These are phyloP conservation scores for Colistium nudipinnis DNA, from an alignment of 2,113 vertebrate genomes.

Conservation along the genomic window DNA sequence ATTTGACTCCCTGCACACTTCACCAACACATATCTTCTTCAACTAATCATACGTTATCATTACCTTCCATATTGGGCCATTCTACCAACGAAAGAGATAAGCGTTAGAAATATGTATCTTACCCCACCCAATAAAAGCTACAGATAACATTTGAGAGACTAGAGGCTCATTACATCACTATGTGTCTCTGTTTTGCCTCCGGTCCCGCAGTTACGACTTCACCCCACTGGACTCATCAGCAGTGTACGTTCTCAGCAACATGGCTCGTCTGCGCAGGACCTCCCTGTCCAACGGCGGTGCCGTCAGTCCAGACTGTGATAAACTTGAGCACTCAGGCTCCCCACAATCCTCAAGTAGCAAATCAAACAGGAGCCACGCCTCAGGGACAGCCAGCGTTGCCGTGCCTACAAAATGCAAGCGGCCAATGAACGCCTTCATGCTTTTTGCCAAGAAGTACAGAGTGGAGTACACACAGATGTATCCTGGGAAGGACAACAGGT, in stretches of 20 bases:
- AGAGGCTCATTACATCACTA: not conserved
- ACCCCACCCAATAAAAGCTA: not conserved
- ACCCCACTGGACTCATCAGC: constrained; percentile 98
- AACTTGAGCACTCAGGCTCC: constrained; percentile 84
- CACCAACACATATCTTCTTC: too few relatives aligned
- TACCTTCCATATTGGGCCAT: too few relatives aligned
- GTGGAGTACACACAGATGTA: constrained; percentile 99
- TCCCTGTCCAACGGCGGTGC: constrained; percentile 90
- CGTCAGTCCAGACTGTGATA: constrained; percentile 88
- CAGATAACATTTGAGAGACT: not conserved
- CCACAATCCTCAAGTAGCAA: constrained; percentile 87
- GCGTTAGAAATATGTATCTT: too few relatives aligned
- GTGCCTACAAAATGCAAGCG: constrained; percentile 98
- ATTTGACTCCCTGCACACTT: too few relatives aligned
- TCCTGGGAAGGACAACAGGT: constrained; percentile 99
- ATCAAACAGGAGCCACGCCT: constrained; percentile 89
- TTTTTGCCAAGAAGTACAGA: constrained; percentile 99
- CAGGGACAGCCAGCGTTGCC: constrained; percentile 90
- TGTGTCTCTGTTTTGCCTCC: not conserved
- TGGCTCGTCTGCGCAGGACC: constrained; percentile 96
- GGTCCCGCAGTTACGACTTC: constrained; percentile 90
- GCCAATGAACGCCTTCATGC: constrained; percentile 99
- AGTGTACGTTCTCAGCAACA: constrained; percentile 98
- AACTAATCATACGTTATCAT: too few relatives aligned
- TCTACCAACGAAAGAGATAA: too few relatives aligned